These are phyloP conservation scores for Sylvietta virens DNA, from an alignment of 2,113 vertebrate genomes.

Conservation along the genomic window DNA sequence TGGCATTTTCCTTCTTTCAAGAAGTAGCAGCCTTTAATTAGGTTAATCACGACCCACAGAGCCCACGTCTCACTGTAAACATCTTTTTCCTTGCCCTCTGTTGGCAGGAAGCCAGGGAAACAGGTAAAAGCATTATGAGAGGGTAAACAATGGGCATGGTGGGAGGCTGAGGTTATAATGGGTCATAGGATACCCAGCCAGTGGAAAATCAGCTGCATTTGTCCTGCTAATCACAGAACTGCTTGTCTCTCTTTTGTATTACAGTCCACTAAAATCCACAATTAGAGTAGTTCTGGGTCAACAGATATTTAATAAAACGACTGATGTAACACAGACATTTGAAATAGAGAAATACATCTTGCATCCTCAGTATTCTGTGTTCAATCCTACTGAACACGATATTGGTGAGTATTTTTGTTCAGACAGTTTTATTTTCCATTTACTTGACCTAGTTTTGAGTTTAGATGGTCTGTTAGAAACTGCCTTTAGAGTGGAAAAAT, in stretches of 20 bases:
- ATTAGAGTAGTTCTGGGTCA: conserved; percentile 90
- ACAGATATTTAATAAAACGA: conserved; percentile 83
- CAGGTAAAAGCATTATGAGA: background rate
- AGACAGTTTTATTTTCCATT: background rate
- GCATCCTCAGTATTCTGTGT: conserved; percentile 80
- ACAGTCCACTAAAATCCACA: conserved; percentile 77
- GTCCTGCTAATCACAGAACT: background rate
- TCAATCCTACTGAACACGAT: conserved; percentile 84
- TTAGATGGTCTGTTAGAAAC: background rate
- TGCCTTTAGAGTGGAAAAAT: background rate
- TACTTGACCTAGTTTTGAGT: background rate
- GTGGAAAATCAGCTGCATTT: background rate
- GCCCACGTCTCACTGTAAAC: background rate
- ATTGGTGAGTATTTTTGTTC: conserved; percentile 79
- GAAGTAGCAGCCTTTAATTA: background rate
- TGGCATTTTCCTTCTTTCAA: background rate
- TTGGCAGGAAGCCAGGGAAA: background rate
- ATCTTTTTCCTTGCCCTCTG: background rate
- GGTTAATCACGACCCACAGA: background rate
- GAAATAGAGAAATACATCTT: conserved; percentile 83
- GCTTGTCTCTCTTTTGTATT: conserved; percentile 1
- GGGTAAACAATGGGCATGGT: background rate
- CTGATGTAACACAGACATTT: conserved; percentile 79
- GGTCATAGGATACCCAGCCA: background rate
- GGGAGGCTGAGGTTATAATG: background rate